phyloP scores from a whole-genome alignment of 92 coral and sea anemone genomes.

The Galaxea fascicularis region DNA sequence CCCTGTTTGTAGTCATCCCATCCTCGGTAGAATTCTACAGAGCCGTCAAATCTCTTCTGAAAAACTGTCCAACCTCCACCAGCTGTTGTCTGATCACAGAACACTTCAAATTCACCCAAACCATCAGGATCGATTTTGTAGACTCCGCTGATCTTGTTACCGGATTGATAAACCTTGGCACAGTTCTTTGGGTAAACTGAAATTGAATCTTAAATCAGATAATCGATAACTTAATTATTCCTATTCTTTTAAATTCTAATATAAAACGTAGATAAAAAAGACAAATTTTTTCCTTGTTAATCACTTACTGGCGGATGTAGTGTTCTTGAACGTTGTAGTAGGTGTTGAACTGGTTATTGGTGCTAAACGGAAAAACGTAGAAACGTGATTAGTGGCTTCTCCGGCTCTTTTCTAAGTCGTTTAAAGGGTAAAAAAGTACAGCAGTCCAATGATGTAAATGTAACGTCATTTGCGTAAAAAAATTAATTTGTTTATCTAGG shows the following conservation, averaged over 20 bases:
- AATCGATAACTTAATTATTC: too few relatives aligned
- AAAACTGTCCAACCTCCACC: conserved; percentile 13
- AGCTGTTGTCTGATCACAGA: not conserved
- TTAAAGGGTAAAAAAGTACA: too few relatives aligned
- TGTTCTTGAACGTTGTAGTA: not conserved
- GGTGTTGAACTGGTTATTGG: not conserved
- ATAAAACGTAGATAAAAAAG: too few relatives aligned
- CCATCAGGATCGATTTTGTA: conserved; percentile 6
- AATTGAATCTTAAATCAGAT: too few relatives aligned
- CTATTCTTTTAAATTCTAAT: too few relatives aligned
- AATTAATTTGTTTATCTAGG: too few relatives aligned
- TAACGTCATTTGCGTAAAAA: too few relatives aligned
- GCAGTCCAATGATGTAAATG: too few relatives aligned
- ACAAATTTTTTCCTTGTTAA: not conserved
- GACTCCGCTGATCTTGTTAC: not conserved
- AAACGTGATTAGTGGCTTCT: too few relatives aligned
- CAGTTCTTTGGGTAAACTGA: not conserved
- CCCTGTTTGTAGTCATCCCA: conserved; percentile 29
- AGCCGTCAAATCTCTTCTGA: not conserved
- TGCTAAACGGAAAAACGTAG: too few relatives aligned
- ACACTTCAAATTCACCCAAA: not conserved
- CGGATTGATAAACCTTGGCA: not conserved
- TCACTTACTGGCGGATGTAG: not conserved
- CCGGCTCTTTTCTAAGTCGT: too few relatives aligned
- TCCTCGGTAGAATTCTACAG: conserved; percentile 19